phyloP scores from a whole-genome alignment of 2,888 invertebrate species.

The Acanthosepion pharaonis region DNA sequence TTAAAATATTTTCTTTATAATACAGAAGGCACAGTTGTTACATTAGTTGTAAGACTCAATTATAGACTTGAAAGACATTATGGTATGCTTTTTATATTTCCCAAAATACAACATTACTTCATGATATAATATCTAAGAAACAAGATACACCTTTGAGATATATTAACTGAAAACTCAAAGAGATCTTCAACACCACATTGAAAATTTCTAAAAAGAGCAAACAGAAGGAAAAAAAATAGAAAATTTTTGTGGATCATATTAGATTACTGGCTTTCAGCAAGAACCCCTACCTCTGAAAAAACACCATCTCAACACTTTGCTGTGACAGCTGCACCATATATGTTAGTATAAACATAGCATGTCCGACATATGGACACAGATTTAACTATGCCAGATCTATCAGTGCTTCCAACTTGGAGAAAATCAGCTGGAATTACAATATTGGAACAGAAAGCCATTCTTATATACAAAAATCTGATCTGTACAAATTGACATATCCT shows the following conservation, averaged over 20 bases:
- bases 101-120: too few relatives aligned
- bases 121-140: not conserved
- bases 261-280: not conserved
- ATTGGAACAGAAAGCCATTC: not conserved
- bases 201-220: not conserved
- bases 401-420: not conserved
- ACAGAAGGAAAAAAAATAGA: not conserved
- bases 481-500: not conserved
- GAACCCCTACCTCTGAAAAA: not conserved
- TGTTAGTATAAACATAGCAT: not conserved
- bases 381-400: not conserved
- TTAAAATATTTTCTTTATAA: too few relatives aligned
- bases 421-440: not conserved
- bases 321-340: not conserved
- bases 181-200: not conserved
- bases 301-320: constrained; percentile 33
- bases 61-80: too few relatives aligned
- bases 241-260: not conserved
- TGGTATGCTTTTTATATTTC: too few relatives aligned
- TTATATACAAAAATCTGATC: not conserved
- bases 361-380: not conserved
- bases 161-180: not conserved
- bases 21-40: too few relatives aligned
- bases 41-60: too few relatives aligned
- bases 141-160: not conserved